These are phyloP conservation scores for Zonitis immaculata DNA, from an alignment of 2,888 invertebrate genomes.

Conservation along the genomic window DNA sequence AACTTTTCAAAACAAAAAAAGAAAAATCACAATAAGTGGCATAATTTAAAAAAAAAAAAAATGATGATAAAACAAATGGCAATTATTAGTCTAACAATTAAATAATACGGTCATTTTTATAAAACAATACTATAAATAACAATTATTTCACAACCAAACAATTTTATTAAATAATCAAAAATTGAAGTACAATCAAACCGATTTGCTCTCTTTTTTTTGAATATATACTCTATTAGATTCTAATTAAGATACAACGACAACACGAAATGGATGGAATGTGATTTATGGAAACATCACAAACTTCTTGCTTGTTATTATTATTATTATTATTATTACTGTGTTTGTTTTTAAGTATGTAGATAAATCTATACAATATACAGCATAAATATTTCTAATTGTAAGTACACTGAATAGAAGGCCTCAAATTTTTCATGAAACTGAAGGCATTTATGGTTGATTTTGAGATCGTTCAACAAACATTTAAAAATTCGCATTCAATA, in stretches of 20 bases:
- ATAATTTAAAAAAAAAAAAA: slow-evolving; percentile 34
- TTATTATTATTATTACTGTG: no score
- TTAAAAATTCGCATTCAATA: not conserved
- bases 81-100: slow-evolving; percentile 18
- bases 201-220: not conserved
- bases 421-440: slow-evolving; percentile 23
- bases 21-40: slow-evolving; percentile 46
- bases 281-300: slow-evolving; percentile 24
- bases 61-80: slow-evolving; percentile 18
- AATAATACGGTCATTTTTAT: slow-evolving; percentile 20
- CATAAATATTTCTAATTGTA: slow-evolving; percentile 22
- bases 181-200: slow-evolving; percentile 16
- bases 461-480: slow-evolving; percentile 26
- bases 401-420: slow-evolving; percentile 35
- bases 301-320: slow-evolving; percentile 14
- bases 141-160: slow-evolving; percentile 40
- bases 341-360: slow-evolving; percentile 1
- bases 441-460: slow-evolving; percentile 26
- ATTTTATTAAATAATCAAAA: slow-evolving; percentile 15
- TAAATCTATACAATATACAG: slow-evolving; percentile 7
- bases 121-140: slow-evolving; percentile 29
- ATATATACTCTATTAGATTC: slow-evolving; percentile 14
- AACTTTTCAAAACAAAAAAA: no score
- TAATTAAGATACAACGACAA: slow-evolving; percentile 16
- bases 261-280: slow-evolving; percentile 11